Evolutionary conservation across 2,113 vertebrate species (phyloP).

Genomic region (Panurus biarmicus): DNA sequence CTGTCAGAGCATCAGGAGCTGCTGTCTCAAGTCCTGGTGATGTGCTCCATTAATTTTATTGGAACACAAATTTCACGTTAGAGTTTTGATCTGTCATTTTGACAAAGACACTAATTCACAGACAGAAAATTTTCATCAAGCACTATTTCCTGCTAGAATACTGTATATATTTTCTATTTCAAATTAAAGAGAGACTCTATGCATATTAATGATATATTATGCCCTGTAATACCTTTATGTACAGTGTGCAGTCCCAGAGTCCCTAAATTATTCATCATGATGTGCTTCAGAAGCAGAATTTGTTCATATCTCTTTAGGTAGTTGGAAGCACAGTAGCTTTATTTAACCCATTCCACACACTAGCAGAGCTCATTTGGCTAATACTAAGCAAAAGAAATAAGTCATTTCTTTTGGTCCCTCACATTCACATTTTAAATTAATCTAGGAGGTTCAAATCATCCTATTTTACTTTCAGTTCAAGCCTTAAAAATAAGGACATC

Average conservation of each 20-base stretch:
- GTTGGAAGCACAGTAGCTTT: background rate
- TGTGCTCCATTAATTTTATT: background rate
- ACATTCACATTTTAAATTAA: background rate
- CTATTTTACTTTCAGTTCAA: background rate
- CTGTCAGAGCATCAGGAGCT: background rate
- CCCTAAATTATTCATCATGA: slow-evolving; percentile 9
- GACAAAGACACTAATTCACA: background rate
- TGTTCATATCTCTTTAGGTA: background rate
- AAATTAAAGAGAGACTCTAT: background rate
- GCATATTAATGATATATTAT: background rate
- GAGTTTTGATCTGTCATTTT: background rate
- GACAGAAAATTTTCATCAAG: background rate
- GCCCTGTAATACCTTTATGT: background rate
- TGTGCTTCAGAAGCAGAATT: background rate
- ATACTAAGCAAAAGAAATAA: background rate
- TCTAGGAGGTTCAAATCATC: background rate
- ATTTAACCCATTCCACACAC: background rate
- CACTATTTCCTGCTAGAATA: background rate
- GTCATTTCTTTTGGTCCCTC: background rate
- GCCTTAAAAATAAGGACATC: background rate
- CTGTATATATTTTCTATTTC: background rate
- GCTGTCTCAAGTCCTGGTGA: background rate
- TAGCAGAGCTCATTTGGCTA: background rate
- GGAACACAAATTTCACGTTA: background rate
- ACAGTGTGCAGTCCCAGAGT: background rate